Base-by-base conservation (phyloP, 2,113 vertebrate species). In the Alouatta palliata region DNA sequence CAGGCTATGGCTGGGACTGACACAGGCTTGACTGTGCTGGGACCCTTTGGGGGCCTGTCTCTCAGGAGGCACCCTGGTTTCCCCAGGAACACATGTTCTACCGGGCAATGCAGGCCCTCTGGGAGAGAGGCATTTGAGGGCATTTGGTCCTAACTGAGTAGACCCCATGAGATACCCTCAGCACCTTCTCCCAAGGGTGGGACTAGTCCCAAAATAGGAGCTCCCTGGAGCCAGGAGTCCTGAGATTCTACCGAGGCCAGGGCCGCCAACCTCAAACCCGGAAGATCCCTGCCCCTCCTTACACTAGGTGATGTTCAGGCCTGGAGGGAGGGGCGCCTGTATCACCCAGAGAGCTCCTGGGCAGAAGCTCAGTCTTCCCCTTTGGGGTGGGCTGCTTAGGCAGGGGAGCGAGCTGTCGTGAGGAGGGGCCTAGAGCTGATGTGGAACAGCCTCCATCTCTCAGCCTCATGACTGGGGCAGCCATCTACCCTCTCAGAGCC, bases 21-120 rank as follows among this genome's bases (percentile, higher is more conserved):
- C 97, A 1, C 95, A 89, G 86, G 23, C 82, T 87, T 87, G 58
- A 81, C 95, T 86, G 45, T 66, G 40, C 77, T 0, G 12, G 71
- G 89, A 82, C n/a, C 68, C 80, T 95, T n/a, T 0, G 37, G 58
- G 64, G 87, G 64, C 76, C 87, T 40, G 54, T 56, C 30, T 83
- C 81, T 81, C 61, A 68, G 83, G 49, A 89, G n/a, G 61, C 43
- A 3, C n/a, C 58, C 80, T 90, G 91, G 40, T 45, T 91, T 90
- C 85, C 25, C 32, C 27, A 93, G 79, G 82, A 96, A 81, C 32
- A 43, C 23, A 32, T 0, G 0, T 73, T 81, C 47, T 17, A 3
- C 58, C 20, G 49, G 79, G 68, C 43, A 13, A 5, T 43, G 47
- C 20, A 21, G 54, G 91, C 66, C 81, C 32, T 6, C 71, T 35